Percentiles rank a stretch among this genome's conserved stretches.
phyloP scores from a whole-genome alignment of 2,797 vertebrate species.

The Muraenolepis orangiensis region DNA sequence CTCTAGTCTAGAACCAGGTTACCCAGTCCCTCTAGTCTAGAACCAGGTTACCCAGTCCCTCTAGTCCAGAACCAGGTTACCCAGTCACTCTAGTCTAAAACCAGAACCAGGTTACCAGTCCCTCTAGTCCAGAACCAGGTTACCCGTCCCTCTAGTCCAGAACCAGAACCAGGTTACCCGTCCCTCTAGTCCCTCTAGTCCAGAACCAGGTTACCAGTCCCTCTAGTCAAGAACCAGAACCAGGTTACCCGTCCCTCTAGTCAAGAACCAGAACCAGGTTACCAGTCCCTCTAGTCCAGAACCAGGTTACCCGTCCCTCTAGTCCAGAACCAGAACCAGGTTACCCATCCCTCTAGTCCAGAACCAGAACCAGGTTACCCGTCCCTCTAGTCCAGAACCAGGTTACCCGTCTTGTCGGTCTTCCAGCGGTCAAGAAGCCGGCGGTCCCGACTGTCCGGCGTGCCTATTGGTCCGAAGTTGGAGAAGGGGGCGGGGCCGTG shows the following conservation, averaged over 20 bases:
- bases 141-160: neutral
- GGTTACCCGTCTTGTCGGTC: conserved; percentile 86
- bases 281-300: neutral
- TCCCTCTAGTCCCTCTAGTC: no score
- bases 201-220: neutral
- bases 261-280: no score
- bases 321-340: neutral
- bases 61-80: neutral
- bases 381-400: neutral
- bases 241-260: no score
- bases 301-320: neutral
- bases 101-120: no score
- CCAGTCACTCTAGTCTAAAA: no score
- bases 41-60: neutral
- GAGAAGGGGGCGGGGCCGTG: conserved; percentile 90
- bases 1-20: no score
- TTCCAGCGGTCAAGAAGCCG: conserved; percentile 91
- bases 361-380: no score
- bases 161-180: neutral
- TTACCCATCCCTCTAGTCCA: no score
- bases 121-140: neutral
- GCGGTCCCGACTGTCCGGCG: conserved; percentile 91
- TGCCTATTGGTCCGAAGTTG: conserved; percentile 94
- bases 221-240: no score
- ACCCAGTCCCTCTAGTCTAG: neutral